Base-by-base conservation (phyloP, 2,797 vertebrate genomes). In the Molossus molossus region DNA sequence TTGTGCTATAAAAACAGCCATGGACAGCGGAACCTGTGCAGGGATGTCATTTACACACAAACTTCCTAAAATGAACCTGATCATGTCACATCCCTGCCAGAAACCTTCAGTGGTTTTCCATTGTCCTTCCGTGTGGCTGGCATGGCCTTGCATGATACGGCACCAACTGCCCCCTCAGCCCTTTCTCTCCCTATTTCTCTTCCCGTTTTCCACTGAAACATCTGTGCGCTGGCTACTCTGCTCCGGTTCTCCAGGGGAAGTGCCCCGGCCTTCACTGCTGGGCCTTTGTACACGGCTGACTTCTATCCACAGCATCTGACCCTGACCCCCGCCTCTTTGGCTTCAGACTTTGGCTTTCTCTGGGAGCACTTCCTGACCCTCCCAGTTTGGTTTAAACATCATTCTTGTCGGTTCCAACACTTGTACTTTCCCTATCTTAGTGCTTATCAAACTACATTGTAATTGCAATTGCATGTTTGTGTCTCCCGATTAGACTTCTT, bases 341-440 rank as follows among this genome's bases (percentile, higher is more conserved):
- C 86, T 81, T 92, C 53, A 48, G 60, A 60, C 57, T 17, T 58
- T 33, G 23, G 55, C 48, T 79, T 81, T 73, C 65, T 85, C n/a
- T 21, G 62, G 67, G 91, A 87, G 33, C 27, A 12, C 3, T 81
- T 96, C 50, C 60, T n/a, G 62, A 72, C 18, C 33, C 40, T 95
- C 33, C 27, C 62, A 13, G 50, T 45, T 82, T 73, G 48, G 40
- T 67, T 92, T 84, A 40, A 80, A 87, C 33, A 48, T 14, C 70
- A 2, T 80, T 29, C 64, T n/a, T 6, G 12, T 53, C 18, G 50
- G 25, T 23, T 81, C 33, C 3, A 2, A 48, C 45, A 69, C 29
- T 27, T 11, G 4, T 1, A 25, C 27, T 29, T 90, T 21, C 65
- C 45, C 50, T 62, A 3, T 45, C n/a, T 60, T 3, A 37, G 48